These are phyloP conservation scores for Rhinoderma darwinii DNA, from an alignment of 2,113 vertebrate species.

Conservation along the genomic window DNA sequence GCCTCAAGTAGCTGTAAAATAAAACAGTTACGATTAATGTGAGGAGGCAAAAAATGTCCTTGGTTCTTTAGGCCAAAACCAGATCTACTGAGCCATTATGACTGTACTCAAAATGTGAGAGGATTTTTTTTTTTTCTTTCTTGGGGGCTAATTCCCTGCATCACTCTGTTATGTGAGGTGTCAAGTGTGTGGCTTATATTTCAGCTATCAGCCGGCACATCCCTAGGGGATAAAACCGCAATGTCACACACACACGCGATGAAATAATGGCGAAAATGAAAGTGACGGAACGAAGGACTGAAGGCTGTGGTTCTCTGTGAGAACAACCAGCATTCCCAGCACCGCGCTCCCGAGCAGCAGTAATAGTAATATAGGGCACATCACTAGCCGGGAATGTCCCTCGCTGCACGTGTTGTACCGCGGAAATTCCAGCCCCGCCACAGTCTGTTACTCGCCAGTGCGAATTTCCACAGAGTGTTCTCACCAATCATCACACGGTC, in stretches of 20 bases:
- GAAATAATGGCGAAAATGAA: not conserved
- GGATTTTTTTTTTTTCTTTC: too few relatives aligned
- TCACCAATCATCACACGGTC: not conserved
- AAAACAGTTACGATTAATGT: too few relatives aligned
- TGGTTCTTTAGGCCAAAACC: too few relatives aligned
- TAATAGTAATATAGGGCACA: not conserved
- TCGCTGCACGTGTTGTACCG: not conserved
- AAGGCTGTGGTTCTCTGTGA: not conserved
- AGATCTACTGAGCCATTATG: too few relatives aligned
- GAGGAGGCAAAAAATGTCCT: too few relatives aligned
- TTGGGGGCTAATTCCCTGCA: too few relatives aligned
- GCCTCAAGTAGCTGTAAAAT: too few relatives aligned
- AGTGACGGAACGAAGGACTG: too few relatives aligned
- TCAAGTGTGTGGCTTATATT: too few relatives aligned
- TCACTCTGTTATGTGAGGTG: too few relatives aligned
- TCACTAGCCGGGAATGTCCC: conserved; percentile 32
- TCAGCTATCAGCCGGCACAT: too few relatives aligned
- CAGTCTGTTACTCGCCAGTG: not conserved
- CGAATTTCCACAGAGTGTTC: conserved; percentile 17
- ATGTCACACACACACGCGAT: not conserved
- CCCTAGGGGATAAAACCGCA: not conserved
- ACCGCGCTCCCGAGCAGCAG: not conserved
- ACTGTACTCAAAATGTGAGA: too few relatives aligned
- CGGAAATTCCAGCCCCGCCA: conserved; percentile 23
- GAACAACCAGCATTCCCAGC: not conserved